These are phyloP conservation scores for Balearica regulorum DNA, from an alignment of 2,797 vertebrate species.

Conservation along the genomic window DNA sequence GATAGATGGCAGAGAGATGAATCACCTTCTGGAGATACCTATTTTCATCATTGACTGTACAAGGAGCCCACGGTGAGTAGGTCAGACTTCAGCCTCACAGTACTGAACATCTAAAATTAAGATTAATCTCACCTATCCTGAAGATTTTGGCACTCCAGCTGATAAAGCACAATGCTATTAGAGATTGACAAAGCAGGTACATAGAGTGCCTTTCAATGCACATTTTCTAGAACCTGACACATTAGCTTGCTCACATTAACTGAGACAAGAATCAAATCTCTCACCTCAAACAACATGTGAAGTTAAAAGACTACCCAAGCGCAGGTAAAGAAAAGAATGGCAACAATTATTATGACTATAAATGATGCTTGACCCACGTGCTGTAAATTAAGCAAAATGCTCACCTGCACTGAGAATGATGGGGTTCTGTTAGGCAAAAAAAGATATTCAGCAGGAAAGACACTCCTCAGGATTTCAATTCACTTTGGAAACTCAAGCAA, in stretches of 20 bases:
- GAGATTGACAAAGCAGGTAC: not conserved
- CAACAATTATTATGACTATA: not conserved
- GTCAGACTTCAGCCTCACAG: conserved; percentile 8
- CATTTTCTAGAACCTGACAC: not conserved
- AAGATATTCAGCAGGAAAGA: not conserved
- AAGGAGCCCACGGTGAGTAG: not conserved
- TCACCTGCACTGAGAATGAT: not conserved
- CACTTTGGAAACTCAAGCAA: not conserved
- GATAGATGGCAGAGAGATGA: not conserved
- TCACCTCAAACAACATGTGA: not conserved
- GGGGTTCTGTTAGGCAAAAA: not conserved
- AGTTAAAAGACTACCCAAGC: not conserved
- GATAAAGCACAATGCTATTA: not conserved
- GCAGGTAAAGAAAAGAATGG: not conserved
- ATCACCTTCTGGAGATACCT: conserved; percentile 6
- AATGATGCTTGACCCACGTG: not conserved
- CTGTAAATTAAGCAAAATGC: not conserved
- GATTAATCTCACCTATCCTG: conserved; percentile 9
- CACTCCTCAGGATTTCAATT: not conserved
- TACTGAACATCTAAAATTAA: not conserved
- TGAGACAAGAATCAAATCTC: not conserved
- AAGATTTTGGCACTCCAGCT: not conserved
- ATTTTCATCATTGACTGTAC: not conserved
- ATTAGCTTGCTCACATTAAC: not conserved
- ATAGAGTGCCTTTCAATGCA: not conserved